Percentiles rank a stretch among this genome's conserved stretches.
Evolutionary conservation across 2,113 vertebrate species (phyloP).

Genomic region (Propithecus coquereli): DNA sequence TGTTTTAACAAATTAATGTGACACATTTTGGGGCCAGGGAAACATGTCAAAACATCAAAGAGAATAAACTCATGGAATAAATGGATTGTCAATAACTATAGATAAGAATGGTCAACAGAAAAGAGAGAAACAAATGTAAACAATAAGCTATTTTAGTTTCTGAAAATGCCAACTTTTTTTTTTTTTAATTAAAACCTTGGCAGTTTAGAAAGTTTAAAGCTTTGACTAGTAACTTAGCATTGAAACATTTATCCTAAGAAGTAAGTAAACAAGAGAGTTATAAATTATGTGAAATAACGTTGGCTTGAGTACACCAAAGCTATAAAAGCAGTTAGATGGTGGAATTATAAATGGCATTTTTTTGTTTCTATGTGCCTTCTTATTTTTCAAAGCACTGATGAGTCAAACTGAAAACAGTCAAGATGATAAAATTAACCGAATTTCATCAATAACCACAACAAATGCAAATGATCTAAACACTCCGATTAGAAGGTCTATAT

Average conservation of each 20-base stretch:
- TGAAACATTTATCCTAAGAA: background rate
- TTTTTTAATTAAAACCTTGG: background rate
- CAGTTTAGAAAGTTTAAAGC: constrained; percentile 5
- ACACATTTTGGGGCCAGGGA: background rate
- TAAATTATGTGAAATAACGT: background rate
- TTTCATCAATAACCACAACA: background rate
- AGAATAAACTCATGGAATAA: background rate
- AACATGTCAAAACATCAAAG: background rate
- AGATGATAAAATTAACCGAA: background rate
- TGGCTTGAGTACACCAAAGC: background rate
- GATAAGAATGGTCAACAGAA: background rate
- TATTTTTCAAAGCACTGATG: background rate
- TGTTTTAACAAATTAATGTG: background rate
- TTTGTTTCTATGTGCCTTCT: background rate
- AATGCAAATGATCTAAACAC: background rate
- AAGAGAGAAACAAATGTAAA: background rate
- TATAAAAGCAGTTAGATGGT: background rate
- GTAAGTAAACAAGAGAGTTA: background rate
- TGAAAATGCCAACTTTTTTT: background rate
- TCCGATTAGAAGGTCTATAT: background rate
- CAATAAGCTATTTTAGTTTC: background rate
- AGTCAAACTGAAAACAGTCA: background rate
- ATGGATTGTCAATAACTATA: background rate
- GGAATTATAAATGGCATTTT: background rate
- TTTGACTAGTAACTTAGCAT: background rate